Conservation (phyloP, 2,888 invertebrate genomes). For the Entomobrya proxima region DNA sequence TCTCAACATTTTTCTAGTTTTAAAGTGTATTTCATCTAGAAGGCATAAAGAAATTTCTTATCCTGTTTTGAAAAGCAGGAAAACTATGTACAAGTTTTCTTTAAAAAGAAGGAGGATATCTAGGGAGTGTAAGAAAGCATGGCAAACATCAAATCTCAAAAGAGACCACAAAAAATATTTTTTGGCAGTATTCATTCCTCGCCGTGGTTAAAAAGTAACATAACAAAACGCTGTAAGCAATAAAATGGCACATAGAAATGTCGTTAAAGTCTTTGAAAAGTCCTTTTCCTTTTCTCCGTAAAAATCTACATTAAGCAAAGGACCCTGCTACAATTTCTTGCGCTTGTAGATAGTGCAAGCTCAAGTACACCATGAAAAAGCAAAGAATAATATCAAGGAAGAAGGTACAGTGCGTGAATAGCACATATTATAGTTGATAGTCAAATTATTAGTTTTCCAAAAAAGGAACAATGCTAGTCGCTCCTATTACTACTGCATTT, state of each 20-base stretch:
- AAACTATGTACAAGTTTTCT: no score
- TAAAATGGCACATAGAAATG: conserved; percentile 62
- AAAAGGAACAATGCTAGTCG: conserved; percentile 51
- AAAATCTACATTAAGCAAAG: conserved; percentile 52
- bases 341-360: conserved; percentile 2
- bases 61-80: not conserved
- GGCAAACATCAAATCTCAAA: conserved; percentile 31
- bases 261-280: conserved; percentile 57
- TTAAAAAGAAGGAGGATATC: not conserved
- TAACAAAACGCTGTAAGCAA: conserved; percentile 56
- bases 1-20: conserved; percentile 22
- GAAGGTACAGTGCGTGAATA: not conserved
- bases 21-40: not conserved
- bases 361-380: not conserved
- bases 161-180: conserved; percentile 11
- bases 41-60: conserved; percentile 14
- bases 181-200: conserved; percentile 5
- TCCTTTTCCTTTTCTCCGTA: conserved; percentile 43
- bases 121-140: not conserved
- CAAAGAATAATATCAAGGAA: not conserved
- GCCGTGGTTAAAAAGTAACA: conserved; percentile 26
- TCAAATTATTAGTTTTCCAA: conserved; percentile 59
- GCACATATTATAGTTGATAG: conserved; percentile 10
- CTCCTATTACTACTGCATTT: conserved; percentile 42
- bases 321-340: not conserved